phyloP scores from a whole-genome alignment of 2,113 vertebrate genomes.

The Taurulus bubalis region DNA sequence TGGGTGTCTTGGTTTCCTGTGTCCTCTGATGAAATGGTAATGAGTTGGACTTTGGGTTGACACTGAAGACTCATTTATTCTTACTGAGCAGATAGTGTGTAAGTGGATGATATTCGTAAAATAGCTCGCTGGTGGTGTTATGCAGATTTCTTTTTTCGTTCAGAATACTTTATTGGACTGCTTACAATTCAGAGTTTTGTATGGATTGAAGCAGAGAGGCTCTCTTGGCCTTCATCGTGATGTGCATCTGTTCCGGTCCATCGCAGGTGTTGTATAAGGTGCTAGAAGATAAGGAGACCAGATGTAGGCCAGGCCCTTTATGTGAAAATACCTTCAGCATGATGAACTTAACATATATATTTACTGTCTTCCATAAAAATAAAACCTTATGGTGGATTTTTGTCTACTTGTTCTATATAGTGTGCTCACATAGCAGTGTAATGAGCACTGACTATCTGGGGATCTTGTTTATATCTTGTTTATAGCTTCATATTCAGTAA shows the following conservation, averaged over 20 bases:
- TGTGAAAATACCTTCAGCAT: not conserved
- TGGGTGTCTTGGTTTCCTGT: slow-evolving; percentile 12
- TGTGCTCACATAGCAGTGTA: not conserved
- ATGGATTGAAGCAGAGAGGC: not conserved
- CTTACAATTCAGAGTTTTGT: not conserved
- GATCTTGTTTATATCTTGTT: not conserved
- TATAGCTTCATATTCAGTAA: slow-evolving; percentile 4
- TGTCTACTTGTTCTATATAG: not conserved
- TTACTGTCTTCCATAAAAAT: not conserved
- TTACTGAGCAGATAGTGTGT: not conserved
- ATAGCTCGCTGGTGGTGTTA: not conserved
- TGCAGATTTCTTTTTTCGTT: not conserved
- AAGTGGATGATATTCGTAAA: slow-evolving; percentile 13
- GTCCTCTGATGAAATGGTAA: not conserved
- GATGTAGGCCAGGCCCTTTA: slow-evolving; percentile 3
- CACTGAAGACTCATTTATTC: slow-evolving; percentile 3
- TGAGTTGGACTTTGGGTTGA: not conserved
- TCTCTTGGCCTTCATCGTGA: slow-evolving; percentile 14
- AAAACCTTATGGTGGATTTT: not conserved
- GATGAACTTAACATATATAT: not conserved
- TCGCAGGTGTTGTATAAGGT: slow-evolving; percentile 5
- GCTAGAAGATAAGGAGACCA: slow-evolving; percentile 12
- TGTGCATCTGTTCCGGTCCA: slow-evolving; percentile 20
- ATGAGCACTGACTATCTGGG: not conserved
- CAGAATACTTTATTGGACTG: not conserved